Base-by-base conservation (phyloP, 2,797 vertebrate species). In the Hyperoplus lanceolatus region DNA sequence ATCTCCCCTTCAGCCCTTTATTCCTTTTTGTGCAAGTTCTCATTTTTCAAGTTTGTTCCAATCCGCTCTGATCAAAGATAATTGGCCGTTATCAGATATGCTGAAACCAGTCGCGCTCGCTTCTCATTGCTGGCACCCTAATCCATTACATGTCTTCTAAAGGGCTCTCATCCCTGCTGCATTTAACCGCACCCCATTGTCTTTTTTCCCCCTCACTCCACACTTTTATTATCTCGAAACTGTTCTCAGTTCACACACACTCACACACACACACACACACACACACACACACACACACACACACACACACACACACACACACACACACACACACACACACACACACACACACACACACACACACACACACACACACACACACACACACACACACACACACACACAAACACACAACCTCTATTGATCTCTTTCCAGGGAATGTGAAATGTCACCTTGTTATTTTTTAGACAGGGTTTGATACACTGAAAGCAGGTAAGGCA, bases 61-160 rank as follows among this genome's bases (percentile, higher is more conserved):
- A 56, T 75, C 70, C 67, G 62, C 69, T 72, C 66, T 75, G 70
- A 88, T 89, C 67, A 77, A 55, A 85, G 78, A 86, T 80, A 86
- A 70, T n/a, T 6, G 51, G 57, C 61, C 12, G 38, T 81, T 88
- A 87, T 90, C 81, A 53, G 59, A 57, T 42, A 83, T 78, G 70
- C 81, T 71, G 73, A 90, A 85, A 81, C 80, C 81, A 73, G 86
- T 83, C 77, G 45, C 81, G 84, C 79, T 83, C 54, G 36, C 57
- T 77, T 80, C 46, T 73, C 74, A 82, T 54, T 78, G 79, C 77
- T 74, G 84, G 57, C 81, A 76, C 58, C 71, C 9, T 51, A 70
- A 86, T 84, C 74, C 65, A 46, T 88, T 74, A 66, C 76, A 63
- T 42, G 55, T 58, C 46, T 15, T 58, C 38, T 50, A 8, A 70